Conservation (phyloP, 2,113 vertebrate species). For the Neomonachus schauinslandi region DNA sequence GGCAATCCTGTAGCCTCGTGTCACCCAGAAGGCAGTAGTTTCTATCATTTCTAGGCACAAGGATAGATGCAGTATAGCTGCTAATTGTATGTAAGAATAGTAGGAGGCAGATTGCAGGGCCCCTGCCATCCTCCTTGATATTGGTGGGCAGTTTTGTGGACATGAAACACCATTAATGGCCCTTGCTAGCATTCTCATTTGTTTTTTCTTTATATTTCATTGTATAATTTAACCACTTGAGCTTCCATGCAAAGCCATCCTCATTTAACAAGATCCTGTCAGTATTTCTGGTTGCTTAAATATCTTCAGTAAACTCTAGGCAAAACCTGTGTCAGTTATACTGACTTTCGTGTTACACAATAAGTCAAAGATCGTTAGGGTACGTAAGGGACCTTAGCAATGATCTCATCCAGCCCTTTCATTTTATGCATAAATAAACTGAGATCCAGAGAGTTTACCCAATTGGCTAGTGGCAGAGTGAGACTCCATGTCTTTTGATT, state of each 20-base stretch:
- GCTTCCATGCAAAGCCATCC: not conserved
- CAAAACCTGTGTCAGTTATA: conserved; percentile 33
- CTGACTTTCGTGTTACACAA: conserved; percentile 24
- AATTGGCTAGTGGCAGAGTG: conserved; percentile 31
- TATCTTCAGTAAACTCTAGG: conserved; percentile 39
- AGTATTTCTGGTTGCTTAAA: conserved; percentile 56
- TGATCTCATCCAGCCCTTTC: conserved; percentile 47
- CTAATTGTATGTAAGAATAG: not conserved
- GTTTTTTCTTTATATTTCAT: conserved; percentile 58
- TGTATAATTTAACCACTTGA: conserved; percentile 36
- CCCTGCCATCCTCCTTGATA: conserved; percentile 23
- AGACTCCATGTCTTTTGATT: conserved; percentile 38
- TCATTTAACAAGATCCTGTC: conserved; percentile 40
- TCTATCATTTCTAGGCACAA: not conserved
- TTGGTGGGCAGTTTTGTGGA: not conserved
- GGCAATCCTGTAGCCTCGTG: not conserved
- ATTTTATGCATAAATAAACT: conserved; percentile 43
- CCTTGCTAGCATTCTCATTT: conserved; percentile 52
- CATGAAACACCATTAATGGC: not conserved
- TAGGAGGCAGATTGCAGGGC: not conserved
- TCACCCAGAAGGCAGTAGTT: not conserved
- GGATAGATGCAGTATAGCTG: not conserved
- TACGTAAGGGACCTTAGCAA: conserved; percentile 29
- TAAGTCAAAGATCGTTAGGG: conserved; percentile 12
- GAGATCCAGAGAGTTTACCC: not conserved